These are phyloP conservation scores for Heterochromis multidens DNA, from an alignment of 2,113 vertebrate genomes.

Conservation along the genomic window DNA sequence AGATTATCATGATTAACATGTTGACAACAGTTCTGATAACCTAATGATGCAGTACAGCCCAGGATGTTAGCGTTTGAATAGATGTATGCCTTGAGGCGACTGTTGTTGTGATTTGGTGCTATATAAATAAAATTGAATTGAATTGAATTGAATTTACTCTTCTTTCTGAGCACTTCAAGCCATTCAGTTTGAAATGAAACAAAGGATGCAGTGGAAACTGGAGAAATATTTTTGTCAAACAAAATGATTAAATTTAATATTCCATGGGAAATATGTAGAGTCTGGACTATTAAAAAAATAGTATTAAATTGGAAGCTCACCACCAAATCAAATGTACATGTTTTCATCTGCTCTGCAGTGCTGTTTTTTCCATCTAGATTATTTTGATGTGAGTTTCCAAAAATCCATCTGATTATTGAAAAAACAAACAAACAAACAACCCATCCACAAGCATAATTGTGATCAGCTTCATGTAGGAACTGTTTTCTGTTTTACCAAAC, in stretches of 20 bases:
- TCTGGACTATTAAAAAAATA: background rate
- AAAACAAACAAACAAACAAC: background rate
- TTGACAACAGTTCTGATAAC: background rate
- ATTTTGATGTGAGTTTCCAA: background rate
- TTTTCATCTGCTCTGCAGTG: background rate
- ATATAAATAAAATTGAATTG: too few species aligned
- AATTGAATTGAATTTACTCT: too few species aligned
- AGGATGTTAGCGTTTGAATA: background rate
- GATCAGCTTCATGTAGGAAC: background rate
- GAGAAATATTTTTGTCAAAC: background rate
- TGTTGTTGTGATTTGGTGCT: too few species aligned
- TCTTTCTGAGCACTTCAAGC: background rate
- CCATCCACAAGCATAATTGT: background rate
- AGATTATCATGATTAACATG: rapidly evolving
- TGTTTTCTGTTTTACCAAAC: background rate
- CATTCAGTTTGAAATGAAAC: background rate
- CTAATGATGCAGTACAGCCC: background rate
- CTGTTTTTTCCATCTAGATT: background rate
- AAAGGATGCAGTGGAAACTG: background rate
- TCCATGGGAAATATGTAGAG: background rate
- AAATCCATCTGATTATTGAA: background rate
- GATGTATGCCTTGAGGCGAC: background rate
- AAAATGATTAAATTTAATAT: background rate
- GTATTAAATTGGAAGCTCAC: background rate
- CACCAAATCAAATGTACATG: background rate